Evolutionary conservation across 2,797 vertebrate genomes (phyloP), one percentile per base, ranked within the genome.

Genomic region (Hapalemur alaotrensis): DNA sequence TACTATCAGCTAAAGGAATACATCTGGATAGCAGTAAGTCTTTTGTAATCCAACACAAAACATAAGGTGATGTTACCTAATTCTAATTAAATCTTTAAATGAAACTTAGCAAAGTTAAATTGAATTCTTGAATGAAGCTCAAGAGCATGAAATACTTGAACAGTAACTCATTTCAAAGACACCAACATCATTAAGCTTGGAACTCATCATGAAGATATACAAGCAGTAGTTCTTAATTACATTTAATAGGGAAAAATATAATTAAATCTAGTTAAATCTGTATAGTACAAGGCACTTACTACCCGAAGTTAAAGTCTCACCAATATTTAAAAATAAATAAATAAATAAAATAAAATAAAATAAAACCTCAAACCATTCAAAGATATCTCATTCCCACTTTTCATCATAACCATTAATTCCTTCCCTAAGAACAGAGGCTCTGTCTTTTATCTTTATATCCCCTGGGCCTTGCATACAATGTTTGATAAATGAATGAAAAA

Each of bases 71-170:
- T 54, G 18, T 73, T 83, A 75, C 67, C 20, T 89, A 80, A 93
- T 57, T 96, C 67, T 88, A 82, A 95, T 35, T 50, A 89, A 91
- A 81, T 63, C 38, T 80, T 94, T 43, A 65, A 90, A 61, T 41
- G 52, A 38, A 69, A 38, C 35, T 69, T 69, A 69, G 35, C 30
- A 15, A 69, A 80, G 23, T 80, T 57, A 57, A 57, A 41, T 41
- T 57, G 76, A 54, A 80, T 57, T 80, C 78, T 57, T 80, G 38
- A 83, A 54, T 61, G 10, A 86, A 85, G 32, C 89, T 93, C 32
- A 84, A 78, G 61, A 91, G 23, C 67, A 43, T 88, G 57, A 91
- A 85, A 73, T 93, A 67, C 4, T 46, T 86, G 20, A n/a, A 35
- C 1, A 72, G 32, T 32, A 91, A 94, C 69, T 46, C n/a, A 52